Percentiles rank a stretch among this genome's conserved stretches.
Evolutionary conservation across 1,140 invertebrate genomes (phyloP).

Genomic region (Limonius californicus): DNA sequence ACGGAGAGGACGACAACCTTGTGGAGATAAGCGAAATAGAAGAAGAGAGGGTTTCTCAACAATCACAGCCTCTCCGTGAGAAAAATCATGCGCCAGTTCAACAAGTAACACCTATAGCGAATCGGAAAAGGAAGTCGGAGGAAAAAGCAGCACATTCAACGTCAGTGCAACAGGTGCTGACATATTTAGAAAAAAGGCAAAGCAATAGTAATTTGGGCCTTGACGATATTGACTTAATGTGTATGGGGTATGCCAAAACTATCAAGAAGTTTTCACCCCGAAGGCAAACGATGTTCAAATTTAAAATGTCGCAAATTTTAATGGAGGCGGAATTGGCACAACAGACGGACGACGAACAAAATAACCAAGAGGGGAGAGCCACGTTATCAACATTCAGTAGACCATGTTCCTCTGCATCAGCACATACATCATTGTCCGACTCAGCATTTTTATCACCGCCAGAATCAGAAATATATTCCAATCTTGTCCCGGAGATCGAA

Average conservation of each 20-base stretch:
- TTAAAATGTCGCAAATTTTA: slow-evolving; percentile 13
- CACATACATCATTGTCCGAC: too few relatives aligned
- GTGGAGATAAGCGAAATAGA: not conserved
- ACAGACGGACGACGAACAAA: too few relatives aligned
- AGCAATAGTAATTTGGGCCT: not conserved
- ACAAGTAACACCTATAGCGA: not conserved
- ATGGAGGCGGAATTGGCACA: slow-evolving; percentile 19
- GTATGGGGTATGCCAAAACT: not conserved
- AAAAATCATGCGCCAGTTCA: too few relatives aligned
- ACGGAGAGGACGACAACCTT: not conserved
- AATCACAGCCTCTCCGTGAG: too few relatives aligned
- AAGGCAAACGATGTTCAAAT: slow-evolving; percentile 16
- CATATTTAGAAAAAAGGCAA: not conserved
- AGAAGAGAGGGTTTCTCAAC: not conserved
- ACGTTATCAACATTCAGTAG: too few relatives aligned
- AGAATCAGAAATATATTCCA: too few relatives aligned
- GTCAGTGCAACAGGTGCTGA: not conserved
- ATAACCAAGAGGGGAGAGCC: too few relatives aligned
- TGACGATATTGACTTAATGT: not conserved
- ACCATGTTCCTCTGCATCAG: too few relatives aligned
- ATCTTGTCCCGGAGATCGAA: too few relatives aligned
- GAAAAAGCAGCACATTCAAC: not conserved
- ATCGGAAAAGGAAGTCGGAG: not conserved
- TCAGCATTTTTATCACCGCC: too few relatives aligned
- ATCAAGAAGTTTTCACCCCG: slow-evolving; percentile 4